Percentiles rank a stretch among this genome's conserved stretches.
Conservation (phyloP, 2,797 vertebrate genomes). For the Tiaroga cobitis region DNA sequence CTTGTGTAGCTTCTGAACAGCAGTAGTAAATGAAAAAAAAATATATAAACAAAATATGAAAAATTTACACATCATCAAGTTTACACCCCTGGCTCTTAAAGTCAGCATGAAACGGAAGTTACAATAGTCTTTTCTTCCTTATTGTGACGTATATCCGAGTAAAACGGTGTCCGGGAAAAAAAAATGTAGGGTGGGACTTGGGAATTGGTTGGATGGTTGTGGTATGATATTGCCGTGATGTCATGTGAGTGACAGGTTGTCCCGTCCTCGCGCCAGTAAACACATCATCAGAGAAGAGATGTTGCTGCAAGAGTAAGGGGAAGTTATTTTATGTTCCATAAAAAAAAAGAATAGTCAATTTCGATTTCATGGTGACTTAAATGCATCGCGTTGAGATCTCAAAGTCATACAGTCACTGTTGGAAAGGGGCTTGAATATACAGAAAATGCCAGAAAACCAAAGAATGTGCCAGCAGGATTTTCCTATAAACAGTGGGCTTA, state of each 20-base stretch:
- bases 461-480: background rate
- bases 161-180: background rate
- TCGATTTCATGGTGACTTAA: background rate
- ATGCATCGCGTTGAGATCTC: background rate
- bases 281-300: background rate
- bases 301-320: background rate
- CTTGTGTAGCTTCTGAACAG: background rate
- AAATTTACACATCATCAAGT: background rate
- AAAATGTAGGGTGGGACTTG: background rate
- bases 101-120: background rate
- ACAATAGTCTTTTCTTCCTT: background rate
- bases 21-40: no score
- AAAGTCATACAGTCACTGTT: background rate
- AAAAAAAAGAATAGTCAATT: background rate
- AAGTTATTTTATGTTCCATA: background rate
- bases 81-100: no score
- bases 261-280: background rate
- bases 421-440: background rate
- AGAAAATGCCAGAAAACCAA: background rate
- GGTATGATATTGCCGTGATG: background rate
- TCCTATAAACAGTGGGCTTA: background rate
- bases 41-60: background rate
- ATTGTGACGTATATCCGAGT: background rate
- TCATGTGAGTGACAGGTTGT: background rate
- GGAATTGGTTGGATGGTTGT: background rate